phyloP scores from a whole-genome alignment of 2,113 vertebrate genomes.

The Nicator chloris region DNA sequence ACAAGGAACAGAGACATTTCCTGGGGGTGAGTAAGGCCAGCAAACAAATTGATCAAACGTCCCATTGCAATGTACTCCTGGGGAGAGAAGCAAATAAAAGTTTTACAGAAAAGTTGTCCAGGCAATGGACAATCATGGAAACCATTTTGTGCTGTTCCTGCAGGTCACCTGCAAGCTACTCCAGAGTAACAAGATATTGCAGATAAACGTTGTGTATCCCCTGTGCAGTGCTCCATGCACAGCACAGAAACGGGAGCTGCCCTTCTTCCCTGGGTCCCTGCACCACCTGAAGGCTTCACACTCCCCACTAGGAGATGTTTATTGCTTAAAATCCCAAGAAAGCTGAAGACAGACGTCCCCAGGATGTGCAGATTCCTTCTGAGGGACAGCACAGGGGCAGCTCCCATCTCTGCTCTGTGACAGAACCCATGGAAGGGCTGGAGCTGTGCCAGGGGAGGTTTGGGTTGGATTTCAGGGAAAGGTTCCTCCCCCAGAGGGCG shows the following conservation, averaged over 20 bases:
- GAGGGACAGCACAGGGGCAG: background rate
- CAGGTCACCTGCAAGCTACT: background rate
- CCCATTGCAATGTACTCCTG: conserved; percentile 87
- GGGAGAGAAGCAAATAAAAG: background rate
- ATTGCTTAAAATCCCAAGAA: background rate
- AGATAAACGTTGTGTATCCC: background rate
- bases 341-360: background rate
- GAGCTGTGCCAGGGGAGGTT: background rate
- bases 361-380: background rate
- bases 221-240: background rate
- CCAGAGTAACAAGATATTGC: background rate
- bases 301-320: no score
- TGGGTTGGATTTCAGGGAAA: background rate
- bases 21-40: conserved; percentile 90
- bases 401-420: background rate
- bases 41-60: conserved; percentile 86
- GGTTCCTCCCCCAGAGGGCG: background rate
- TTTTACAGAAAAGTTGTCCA: background rate
- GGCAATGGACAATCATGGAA: background rate
- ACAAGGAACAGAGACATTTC: conserved; percentile 90
- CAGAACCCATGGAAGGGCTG: rapidly evolving
- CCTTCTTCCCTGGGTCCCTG: background rate
- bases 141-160: background rate
- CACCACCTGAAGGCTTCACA: background rate
- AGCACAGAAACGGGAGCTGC: background rate